These are phyloP conservation scores for Diaperis boleti DNA, from an alignment of 2,888 invertebrate species.

Conservation along the genomic window DNA sequence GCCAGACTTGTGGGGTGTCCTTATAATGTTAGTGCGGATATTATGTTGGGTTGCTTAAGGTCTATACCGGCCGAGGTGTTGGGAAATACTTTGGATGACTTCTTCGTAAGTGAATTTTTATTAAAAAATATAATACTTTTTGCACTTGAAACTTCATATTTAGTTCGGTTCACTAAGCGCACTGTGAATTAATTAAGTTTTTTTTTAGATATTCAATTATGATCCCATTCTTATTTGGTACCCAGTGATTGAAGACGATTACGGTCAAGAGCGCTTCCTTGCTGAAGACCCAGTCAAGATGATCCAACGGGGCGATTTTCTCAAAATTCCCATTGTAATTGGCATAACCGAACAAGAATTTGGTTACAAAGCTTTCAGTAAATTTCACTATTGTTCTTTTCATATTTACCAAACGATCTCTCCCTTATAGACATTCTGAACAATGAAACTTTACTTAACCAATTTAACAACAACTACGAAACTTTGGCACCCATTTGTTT, in stretches of 20 bases:
- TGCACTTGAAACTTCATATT: too few species aligned
- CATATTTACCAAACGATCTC: slow-evolving; percentile 54
- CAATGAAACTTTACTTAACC: slow-evolving; percentile 67
- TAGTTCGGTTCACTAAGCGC: too few species aligned
- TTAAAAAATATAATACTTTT: too few species aligned
- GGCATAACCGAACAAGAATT: slow-evolving; percentile 78
- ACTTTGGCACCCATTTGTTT: slow-evolving; percentile 76
- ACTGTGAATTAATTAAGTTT: neutral
- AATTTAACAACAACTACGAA: slow-evolving; percentile 72
- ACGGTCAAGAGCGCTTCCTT: slow-evolving; percentile 77
- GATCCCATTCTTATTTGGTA: slow-evolving; percentile 72
- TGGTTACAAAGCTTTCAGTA: slow-evolving; percentile 73
- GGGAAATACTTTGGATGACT: slow-evolving; percentile 66
- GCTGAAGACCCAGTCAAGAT: slow-evolving; percentile 71
- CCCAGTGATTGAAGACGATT: slow-evolving; percentile 75
- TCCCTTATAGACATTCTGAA: slow-evolving; percentile 67
- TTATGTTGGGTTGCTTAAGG: slow-evolving; percentile 73
- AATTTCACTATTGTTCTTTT: slow-evolving; percentile 56
- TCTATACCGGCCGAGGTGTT: slow-evolving; percentile 68
- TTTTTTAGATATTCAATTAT: slow-evolving; percentile 67
- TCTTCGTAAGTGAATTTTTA: slow-evolving; percentile 48
- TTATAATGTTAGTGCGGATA: slow-evolving; percentile 64
- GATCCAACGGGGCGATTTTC: slow-evolving; percentile 70
- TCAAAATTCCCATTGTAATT: slow-evolving; percentile 75
- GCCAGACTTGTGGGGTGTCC: slow-evolving; percentile 71